Evolutionary conservation across 1,140 invertebrate genomes (phyloP), one percentile per base, ranked within the genome.

Genomic region (Drosophila parabipectinata): DNA sequence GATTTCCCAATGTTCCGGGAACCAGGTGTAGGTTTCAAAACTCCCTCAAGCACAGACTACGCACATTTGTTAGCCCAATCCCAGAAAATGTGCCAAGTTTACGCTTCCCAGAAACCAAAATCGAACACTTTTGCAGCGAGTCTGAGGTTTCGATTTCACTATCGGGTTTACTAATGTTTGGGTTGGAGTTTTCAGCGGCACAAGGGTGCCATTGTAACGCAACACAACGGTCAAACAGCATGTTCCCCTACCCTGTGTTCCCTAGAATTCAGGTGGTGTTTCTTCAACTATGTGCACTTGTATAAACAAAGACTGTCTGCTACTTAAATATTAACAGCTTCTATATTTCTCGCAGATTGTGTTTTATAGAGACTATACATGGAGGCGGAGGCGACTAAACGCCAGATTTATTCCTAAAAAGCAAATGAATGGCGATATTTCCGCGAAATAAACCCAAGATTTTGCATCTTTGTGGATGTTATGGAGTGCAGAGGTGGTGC

Each of bases 401-500:
- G 10, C 10, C 12, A 37, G 10, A 37, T 37, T 37, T 37, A 12
- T 37, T n/a, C 12, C 34, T 9, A 32, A 32, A 10, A 32, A 8
- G 32, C 10, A n/a, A 37, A n/a, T 4, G 3, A 37, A n/a, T 1
- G 18, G 18, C 10, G 34, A 6, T 28, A 18, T 7, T 58, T 50
- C 44, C 18, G 41, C 44, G 44, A 58, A 30, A n/a, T 21, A 4
- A 57, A 48, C 15, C 14, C 10, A 10, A 57, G 14, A 57, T 9
- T 1, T 9, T 7, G 26, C 26, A 6, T 28, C 4, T 28, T 10
- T 32, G 32, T 10, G 8, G 32, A 10, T 32, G 6, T 28, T 28
- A 28, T 6, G 8, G 32, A 3, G 32, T 32, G 32, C 3, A 9
- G 8, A 9, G 32, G 8, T 32, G 32, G 39, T 28, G 14, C 24